Evolutionary conservation across 2,888 invertebrate genomes (phyloP), one percentile per base, ranked within the genome.

Genomic region (Calliopum simillimum): DNA sequence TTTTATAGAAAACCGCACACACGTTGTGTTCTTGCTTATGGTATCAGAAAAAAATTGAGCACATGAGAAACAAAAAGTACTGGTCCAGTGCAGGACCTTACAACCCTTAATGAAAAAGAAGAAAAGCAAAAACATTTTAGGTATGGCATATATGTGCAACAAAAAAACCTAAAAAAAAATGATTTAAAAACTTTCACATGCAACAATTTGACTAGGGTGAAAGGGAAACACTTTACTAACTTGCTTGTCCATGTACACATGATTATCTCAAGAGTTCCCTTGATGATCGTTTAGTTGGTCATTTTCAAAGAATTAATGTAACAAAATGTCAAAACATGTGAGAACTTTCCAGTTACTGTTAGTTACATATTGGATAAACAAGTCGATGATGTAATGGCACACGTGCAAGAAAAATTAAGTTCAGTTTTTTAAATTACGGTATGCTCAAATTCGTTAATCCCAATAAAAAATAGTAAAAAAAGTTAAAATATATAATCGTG

Each of bases 301-400:
- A 79, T 78, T 80, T 79, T 72, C 73, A 49, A 70, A 70, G 71
- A 63, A 75, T 61, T 74, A 79, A 78, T 70, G 76, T 74, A 73
- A 73, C 75, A 64, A 79, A 79, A 81, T 80, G 80, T 81, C 81
- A 80, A 80, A 79, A 80, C 79, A 81, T 77, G 78, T 78, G 79
- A 72, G 73, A 75, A 71, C 66, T 72, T 66, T 72, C 33, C 19
- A 44, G 16, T 46, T 41, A 41, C 14, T 12, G 16, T 58, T n/a
- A 16, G n/a, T n/a, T 49, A 19, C 8, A 13, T 21, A 21, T 0
- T 14, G 19, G 4, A 53, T 13, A 53, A 53, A 53, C 53, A 53
- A 14, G 21, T 21, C 13, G 23, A 19, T 19, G 16, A 19, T 19
- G 53, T 3, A 5, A 53, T 44, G 44, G 13, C 21, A 46, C 61